phyloP scores from a whole-genome alignment of 2,888 invertebrate species.

The Epicampocera succincta region DNA sequence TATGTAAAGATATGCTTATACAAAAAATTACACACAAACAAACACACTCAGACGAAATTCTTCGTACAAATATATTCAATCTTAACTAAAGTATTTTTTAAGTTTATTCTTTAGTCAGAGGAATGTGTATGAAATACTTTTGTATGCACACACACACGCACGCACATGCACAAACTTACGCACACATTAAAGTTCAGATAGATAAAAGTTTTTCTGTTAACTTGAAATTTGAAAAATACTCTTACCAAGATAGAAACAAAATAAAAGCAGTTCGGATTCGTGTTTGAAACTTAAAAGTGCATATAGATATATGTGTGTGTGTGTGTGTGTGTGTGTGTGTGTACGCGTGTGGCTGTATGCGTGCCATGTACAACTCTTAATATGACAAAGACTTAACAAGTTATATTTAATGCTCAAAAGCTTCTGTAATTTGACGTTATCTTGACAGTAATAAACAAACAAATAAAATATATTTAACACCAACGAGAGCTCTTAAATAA shows the following conservation, averaged over 20 bases:
- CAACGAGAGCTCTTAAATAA: slow-evolving; percentile 44
- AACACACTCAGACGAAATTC: not conserved
- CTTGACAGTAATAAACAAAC: slow-evolving; percentile 54
- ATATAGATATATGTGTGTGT: not conserved
- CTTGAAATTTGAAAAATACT: slow-evolving; percentile 32
- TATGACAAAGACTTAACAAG: slow-evolving; percentile 63
- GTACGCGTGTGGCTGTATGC: not conserved
- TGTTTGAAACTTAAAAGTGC: not conserved
- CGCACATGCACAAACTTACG: not conserved
- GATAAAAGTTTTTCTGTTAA: slow-evolving; percentile 46
- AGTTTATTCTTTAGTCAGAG: slow-evolving; percentile 51
- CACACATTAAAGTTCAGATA: slow-evolving; percentile 12
- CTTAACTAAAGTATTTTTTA: slow-evolving; percentile 36
- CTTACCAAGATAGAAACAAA: not conserved
- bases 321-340: not conserved
- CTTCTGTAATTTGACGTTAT: slow-evolving; percentile 66
- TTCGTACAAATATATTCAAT: slow-evolving; percentile 23
- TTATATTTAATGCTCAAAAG: slow-evolving; percentile 57
- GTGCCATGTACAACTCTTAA: slow-evolving; percentile 47
- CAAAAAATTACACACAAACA: not conserved
- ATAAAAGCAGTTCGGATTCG: slow-evolving; percentile 27
- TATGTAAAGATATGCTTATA: slow-evolving; percentile 52
- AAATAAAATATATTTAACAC: slow-evolving; percentile 42
- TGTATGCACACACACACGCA: slow-evolving; percentile 5
- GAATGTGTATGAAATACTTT: slow-evolving; percentile 36